Percentiles rank a stretch among this genome's conserved stretches.
phyloP scores from a whole-genome alignment of 2,113 vertebrate species.

The Anarhynchus alexandrinus region DNA sequence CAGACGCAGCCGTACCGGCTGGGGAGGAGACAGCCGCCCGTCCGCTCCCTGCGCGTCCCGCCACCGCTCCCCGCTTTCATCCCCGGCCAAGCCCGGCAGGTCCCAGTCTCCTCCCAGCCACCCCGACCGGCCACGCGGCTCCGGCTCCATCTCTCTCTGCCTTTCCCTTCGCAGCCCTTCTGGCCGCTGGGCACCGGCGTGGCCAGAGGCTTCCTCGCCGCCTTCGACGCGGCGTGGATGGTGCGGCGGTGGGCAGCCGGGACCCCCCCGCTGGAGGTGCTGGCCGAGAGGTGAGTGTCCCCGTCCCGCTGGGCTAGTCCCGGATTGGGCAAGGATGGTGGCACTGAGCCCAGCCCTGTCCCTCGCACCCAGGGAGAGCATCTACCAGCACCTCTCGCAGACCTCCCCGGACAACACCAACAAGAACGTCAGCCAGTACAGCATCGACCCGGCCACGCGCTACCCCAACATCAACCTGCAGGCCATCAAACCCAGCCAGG shows the following conservation, averaged over 20 bases:
- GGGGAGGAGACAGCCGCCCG: too few relatives aligned
- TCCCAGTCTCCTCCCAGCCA: slow-evolving; percentile 20
- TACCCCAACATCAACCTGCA: slow-evolving; percentile 87
- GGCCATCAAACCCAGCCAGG: slow-evolving; percentile 83
- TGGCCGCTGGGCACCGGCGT: slow-evolving; percentile 95
- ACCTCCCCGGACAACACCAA: slow-evolving; percentile 91
- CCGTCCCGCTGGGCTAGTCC: fast-evolving
- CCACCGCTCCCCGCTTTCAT: neutral
- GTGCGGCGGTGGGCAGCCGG: slow-evolving; percentile 88
- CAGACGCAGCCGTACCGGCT: neutral
- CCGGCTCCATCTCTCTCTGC: neutral
- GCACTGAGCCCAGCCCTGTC: neutral
- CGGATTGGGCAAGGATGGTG: neutral
- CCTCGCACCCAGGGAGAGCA: slow-evolving; percentile 79
- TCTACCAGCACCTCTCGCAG: slow-evolving; percentile 92
- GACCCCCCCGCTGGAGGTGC: slow-evolving; percentile 75
- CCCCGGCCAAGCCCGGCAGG: neutral
- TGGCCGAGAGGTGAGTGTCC: slow-evolving; percentile 86
- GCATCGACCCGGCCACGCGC: slow-evolving; percentile 87
- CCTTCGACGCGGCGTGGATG: slow-evolving; percentile 91
- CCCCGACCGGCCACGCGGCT: neutral
- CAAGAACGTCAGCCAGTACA: slow-evolving; percentile 83
- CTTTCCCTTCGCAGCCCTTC: slow-evolving; percentile 81
- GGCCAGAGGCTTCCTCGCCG: slow-evolving; percentile 89
- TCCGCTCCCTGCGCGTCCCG: neutral